Percentiles rank a stretch among this genome's conserved stretches.
These are phyloP conservation scores for Phocides pigmalion DNA, from an alignment of 1,140 invertebrate species.

Conservation along the genomic window DNA sequence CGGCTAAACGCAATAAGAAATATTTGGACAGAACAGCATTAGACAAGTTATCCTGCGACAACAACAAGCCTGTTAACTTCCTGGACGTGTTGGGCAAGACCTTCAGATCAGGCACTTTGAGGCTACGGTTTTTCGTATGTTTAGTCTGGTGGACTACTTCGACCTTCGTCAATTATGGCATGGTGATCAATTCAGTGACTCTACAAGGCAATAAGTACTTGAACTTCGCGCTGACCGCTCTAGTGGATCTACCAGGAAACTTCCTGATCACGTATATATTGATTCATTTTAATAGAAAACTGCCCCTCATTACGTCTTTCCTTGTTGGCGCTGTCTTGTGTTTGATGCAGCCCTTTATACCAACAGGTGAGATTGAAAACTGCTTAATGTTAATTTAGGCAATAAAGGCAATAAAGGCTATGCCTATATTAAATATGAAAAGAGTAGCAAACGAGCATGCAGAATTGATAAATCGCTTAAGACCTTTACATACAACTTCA, in stretches of 20 bases:
- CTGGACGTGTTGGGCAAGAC: constrained; percentile 49
- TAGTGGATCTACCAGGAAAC: constrained; percentile 88
- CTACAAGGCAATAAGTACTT: constrained; percentile 88
- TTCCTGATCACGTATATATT: constrained; percentile 76
- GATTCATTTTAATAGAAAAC: constrained; percentile 59
- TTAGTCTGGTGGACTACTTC: constrained; percentile 88
- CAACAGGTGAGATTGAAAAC: constrained; percentile 58
- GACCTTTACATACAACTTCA: too few relatives aligned
- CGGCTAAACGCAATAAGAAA: constrained; percentile 60
- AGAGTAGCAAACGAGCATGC: too few relatives aligned
- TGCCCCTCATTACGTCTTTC: constrained; percentile 60
- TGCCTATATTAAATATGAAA: too few relatives aligned
- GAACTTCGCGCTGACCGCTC: constrained; percentile 86
- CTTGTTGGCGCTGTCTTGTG: constrained; percentile 56
- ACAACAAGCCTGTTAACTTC: constrained; percentile 38
- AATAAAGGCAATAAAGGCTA: too few relatives aligned
- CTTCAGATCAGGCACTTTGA: constrained; percentile 54
- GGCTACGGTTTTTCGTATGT: constrained; percentile 82
- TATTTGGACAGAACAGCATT: constrained; percentile 49
- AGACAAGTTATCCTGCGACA: constrained; percentile 52
- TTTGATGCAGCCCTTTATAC: constrained; percentile 62
- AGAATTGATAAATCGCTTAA: too few relatives aligned
- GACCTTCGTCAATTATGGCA: constrained; percentile 91
- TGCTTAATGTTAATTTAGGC: too few relatives aligned
- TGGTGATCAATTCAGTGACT: constrained; percentile 90